These are phyloP conservation scores for Thunnus albacares DNA, from an alignment of 2,797 vertebrate species.

Conservation along the genomic window DNA sequence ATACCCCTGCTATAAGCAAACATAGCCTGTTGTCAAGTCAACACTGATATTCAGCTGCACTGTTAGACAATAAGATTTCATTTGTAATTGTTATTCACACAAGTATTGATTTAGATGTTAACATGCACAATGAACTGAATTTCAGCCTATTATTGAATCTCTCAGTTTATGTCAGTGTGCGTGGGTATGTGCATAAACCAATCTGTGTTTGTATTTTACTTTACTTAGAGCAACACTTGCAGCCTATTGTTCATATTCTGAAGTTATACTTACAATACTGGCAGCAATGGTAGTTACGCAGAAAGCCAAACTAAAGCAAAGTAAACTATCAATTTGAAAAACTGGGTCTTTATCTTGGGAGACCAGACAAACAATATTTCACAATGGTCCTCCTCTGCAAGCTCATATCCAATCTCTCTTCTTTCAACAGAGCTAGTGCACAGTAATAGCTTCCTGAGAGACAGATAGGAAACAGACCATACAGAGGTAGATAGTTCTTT, in stretches of 20 bases:
- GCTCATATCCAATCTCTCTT: slow-evolving; percentile 41
- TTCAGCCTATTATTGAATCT: background rate
- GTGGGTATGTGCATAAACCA: background rate
- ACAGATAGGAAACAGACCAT: slow-evolving; percentile 67
- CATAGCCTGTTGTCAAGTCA: background rate
- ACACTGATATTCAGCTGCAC: background rate
- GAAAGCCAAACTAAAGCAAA: slow-evolving; percentile 35
- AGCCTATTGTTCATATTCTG: background rate
- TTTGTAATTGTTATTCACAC: slow-evolving; percentile 22
- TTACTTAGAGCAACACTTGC: background rate
- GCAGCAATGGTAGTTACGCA: slow-evolving; percentile 28
- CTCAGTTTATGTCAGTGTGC: background rate
- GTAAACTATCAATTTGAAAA: slow-evolving; percentile 46
- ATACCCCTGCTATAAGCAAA: background rate
- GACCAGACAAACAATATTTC: slow-evolving; percentile 59
- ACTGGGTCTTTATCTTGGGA: slow-evolving; percentile 63
- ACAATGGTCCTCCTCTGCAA: slow-evolving; percentile 8
- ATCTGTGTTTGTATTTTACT: background rate
- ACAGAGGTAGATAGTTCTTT: slow-evolving; percentile 58
- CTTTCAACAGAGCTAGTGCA: slow-evolving; percentile 68
- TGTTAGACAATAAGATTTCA: background rate
- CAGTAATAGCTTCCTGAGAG: slow-evolving; percentile 77
- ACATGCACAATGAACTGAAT: background rate
- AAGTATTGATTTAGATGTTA: background rate
- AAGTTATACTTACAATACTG: slow-evolving; percentile 14